Percentiles rank a stretch among this genome's conserved stretches.
Evolutionary conservation across 64 coral and sea anemone species (phyloP).

Genomic region (Porites lutea): DNA sequence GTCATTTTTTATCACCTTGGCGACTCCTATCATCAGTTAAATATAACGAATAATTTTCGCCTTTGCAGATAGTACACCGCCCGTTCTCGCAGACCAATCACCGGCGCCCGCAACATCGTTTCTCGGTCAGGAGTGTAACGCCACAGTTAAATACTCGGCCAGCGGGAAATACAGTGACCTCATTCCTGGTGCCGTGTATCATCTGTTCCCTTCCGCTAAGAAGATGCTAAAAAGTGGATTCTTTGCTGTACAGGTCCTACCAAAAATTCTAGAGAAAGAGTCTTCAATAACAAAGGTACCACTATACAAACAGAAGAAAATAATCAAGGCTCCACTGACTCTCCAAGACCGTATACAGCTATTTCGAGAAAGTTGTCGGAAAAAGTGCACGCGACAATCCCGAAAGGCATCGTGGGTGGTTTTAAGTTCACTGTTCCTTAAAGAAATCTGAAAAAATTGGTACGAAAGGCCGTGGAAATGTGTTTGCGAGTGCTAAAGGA

Average conservation of each 20-base stretch:
- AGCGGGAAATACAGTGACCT: slow-evolving; percentile 71
- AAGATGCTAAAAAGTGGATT: slow-evolving; percentile 82
- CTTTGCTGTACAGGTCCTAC: slow-evolving; percentile 80
- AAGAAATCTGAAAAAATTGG: too few relatives aligned
- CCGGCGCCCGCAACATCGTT: slow-evolving; percentile 85
- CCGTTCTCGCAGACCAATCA: slow-evolving; percentile 73
- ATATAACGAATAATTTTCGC: not conserved
- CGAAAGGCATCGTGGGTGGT: too few relatives aligned
- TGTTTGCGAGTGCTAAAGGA: too few relatives aligned
- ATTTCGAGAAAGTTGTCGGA: too few relatives aligned
- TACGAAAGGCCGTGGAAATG: too few relatives aligned
- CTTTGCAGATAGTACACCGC: slow-evolving; percentile 72
- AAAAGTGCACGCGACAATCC: too few relatives aligned
- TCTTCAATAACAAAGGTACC: slow-evolving; percentile 78
- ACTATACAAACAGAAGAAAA: too few relatives aligned
- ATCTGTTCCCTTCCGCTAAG: slow-evolving; percentile 76
- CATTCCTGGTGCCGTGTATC: slow-evolving; percentile 66
- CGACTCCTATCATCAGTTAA: not conserved
- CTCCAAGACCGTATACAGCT: too few relatives aligned
- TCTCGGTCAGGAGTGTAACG: slow-evolving; percentile 85
- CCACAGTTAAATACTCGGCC: slow-evolving; percentile 83
- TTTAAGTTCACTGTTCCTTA: too few relatives aligned
- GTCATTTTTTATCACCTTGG: too few relatives aligned
- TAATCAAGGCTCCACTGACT: too few relatives aligned
- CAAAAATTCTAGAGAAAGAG: slow-evolving; percentile 75